phyloP scores from a whole-genome alignment of 1,140 invertebrate species.

The Ceratina australensis region DNA sequence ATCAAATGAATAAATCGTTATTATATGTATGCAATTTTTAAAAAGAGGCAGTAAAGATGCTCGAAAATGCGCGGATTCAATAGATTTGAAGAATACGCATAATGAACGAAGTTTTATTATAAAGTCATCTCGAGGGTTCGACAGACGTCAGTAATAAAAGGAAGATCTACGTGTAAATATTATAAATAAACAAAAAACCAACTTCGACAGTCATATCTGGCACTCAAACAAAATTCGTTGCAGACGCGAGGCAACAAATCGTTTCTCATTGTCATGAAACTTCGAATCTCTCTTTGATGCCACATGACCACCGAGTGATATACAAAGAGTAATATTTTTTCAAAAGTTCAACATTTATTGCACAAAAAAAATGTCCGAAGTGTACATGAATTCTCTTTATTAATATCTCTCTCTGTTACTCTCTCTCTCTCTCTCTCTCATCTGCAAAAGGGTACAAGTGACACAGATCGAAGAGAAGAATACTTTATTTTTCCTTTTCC shows the following conservation, averaged over 20 bases:
- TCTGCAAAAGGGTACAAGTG: constrained; percentile 64
- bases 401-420: constrained; percentile 47
- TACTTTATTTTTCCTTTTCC: constrained; percentile 61
- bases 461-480: constrained; percentile 67
- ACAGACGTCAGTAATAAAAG: constrained; percentile 68
- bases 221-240: constrained; percentile 65
- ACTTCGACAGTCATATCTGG: constrained; percentile 77
- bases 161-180: constrained; percentile 66
- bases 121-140: constrained; percentile 48
- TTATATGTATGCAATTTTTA: background rate
- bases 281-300: constrained; percentile 68
- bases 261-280: constrained; percentile 43
- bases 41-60: background rate
- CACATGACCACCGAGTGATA: constrained; percentile 76
- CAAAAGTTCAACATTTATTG: constrained; percentile 74
- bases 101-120: constrained; percentile 9
- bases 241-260: constrained; percentile 31
- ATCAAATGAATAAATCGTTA: constrained; percentile 7
- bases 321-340: constrained; percentile 66
- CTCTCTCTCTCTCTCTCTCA: constrained; percentile 55
- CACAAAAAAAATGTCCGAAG: constrained; percentile 70
- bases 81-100: constrained; percentile 6
- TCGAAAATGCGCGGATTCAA: background rate
- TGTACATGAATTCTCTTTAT: constrained; percentile 65
- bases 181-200: constrained; percentile 76